Percentiles rank a stretch among this genome's conserved stretches.
Conservation (phyloP, 2,113 vertebrate genomes). For the Campylorhamphus procurvoides region DNA sequence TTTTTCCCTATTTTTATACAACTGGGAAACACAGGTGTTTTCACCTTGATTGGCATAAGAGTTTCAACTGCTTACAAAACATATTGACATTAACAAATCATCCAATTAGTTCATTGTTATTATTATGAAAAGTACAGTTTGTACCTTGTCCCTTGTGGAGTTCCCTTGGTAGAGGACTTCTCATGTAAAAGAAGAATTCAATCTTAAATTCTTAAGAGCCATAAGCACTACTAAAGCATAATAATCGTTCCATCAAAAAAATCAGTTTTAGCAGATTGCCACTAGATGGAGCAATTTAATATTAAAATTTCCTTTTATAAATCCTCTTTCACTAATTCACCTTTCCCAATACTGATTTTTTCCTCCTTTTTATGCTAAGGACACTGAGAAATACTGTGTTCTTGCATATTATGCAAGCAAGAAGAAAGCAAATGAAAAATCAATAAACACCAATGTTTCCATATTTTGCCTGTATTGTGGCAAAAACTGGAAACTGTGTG, state of each 20-base stretch:
- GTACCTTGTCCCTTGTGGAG: background rate
- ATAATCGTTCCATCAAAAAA: background rate
- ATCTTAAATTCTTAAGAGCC: background rate
- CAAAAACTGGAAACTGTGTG: background rate
- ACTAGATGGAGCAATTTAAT: constrained; percentile 82
- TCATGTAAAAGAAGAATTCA: background rate
- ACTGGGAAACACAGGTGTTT: background rate
- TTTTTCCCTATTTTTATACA: background rate
- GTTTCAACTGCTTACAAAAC: background rate
- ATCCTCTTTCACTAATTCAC: background rate
- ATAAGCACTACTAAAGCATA: background rate
- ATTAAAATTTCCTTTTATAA: constrained; percentile 50
- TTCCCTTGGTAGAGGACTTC: background rate
- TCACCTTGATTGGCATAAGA: background rate
- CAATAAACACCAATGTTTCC: background rate
- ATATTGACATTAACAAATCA: background rate
- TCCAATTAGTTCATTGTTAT: background rate
- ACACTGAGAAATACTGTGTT: background rate
- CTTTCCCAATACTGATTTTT: background rate
- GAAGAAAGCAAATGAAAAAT: background rate
- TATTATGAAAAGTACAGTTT: background rate
- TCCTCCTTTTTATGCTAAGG: background rate
- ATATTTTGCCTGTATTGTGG: background rate
- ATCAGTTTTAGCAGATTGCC: constrained; percentile 52
- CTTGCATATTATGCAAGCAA: background rate